Percentiles rank a stretch among this genome's conserved stretches.
Conservation (phyloP, 37 sponge, comb jelly and placozoan genomes). For the Hexactinellida sp. region DNA sequence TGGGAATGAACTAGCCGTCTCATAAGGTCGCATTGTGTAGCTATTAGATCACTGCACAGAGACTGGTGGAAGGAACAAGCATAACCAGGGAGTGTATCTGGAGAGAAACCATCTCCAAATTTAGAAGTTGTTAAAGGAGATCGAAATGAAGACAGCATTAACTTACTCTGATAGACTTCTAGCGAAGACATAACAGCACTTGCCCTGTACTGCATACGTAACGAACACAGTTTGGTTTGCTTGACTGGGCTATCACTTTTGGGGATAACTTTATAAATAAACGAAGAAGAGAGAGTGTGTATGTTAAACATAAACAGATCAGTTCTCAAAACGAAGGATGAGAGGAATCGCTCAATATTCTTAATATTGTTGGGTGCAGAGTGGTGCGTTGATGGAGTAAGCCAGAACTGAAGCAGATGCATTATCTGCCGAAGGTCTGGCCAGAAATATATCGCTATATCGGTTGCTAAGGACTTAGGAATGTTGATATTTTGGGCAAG, state of each 20-base stretch:
- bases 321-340: background rate
- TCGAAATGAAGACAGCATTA: background rate
- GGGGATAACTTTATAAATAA: background rate
- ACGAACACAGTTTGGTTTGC: background rate
- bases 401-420: background rate
- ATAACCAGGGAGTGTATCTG: background rate
- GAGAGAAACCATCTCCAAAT: constrained; percentile 13
- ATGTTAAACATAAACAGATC: background rate
- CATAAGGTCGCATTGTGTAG: background rate
- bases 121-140: background rate
- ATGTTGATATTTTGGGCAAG: background rate
- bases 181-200: background rate
- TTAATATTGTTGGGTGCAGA: background rate
- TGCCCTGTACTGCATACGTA: background rate
- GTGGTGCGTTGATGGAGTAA: background rate
- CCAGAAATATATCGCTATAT: background rate
- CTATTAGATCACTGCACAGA: background rate
- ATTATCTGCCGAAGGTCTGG: background rate
- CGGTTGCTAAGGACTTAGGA: background rate
- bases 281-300: background rate
- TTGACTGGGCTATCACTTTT: background rate
- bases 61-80: background rate
- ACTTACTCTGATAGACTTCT: background rate
- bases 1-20: background rate
- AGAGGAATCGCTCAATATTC: background rate